Evolutionary conservation across 2,797 vertebrate species (phyloP), one percentile per base, ranked within the genome.

Genomic region (Nothura maculosa): DNA sequence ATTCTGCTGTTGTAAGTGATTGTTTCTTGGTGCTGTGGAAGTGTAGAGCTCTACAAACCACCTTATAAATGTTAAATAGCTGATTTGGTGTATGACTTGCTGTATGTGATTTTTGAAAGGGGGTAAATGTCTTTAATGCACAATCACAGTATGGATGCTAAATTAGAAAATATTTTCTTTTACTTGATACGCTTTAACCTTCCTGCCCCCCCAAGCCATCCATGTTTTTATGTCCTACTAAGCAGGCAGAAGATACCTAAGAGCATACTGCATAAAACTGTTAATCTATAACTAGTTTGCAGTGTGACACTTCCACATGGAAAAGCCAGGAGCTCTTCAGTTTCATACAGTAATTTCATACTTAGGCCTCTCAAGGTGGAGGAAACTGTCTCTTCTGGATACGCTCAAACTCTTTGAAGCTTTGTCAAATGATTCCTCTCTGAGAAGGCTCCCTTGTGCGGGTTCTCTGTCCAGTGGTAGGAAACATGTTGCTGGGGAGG

Each of bases 1-100:
- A 95, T 91, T 94, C 66, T 83, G 3, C 94, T 96, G 74, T 89
- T 94, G 6, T 67, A 96, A 95, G 89, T 93, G 77, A 89, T 93
- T 90, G 90, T 94, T 95, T 97, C 77, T 94, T 94, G 85, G 81
- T 69, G 69, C 90, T 76, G 22, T 54, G 82, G 36, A 89, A 92
- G 82, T 48, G 69, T 73, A 82, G 93, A 95, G 83, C 89, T 88
- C 82, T 6, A 2, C 89, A 92, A 85, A 96, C 61, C 77, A 77
- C 0, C 3, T 81, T 88, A 69, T 62, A 69, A 82, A 84, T 84
- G 80, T 96, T 88, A 97, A 96, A 93, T 92, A 93, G 72, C 89
- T 94, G 87, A 81, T 86, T 83, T 60, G 55, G 27, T 70, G 67
- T 92, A 82, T 93, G 83, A 93, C 86, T 87, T 90, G 24, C 77